phyloP scores from a whole-genome alignment of 2,113 vertebrate species.

The Corythornis cristatus region DNA sequence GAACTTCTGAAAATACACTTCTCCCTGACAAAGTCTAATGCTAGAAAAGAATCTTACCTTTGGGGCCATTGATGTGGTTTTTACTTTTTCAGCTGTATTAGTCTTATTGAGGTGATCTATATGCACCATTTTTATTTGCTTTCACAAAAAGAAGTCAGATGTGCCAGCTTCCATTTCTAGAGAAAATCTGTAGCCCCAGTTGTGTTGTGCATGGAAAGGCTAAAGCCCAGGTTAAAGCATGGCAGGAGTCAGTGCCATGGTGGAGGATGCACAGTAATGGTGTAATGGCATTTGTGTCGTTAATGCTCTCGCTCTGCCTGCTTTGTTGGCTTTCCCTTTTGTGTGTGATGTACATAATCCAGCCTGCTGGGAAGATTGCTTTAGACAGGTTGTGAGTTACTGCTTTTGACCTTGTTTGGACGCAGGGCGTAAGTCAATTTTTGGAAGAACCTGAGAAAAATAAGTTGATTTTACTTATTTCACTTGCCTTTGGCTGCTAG shows the following conservation, averaged over 20 bases:
- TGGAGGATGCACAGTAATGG: background rate
- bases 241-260: background rate
- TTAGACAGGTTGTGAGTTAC: slow-evolving; percentile 14
- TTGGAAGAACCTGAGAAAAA: background rate
- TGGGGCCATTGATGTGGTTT: background rate
- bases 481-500: background rate
- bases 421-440: background rate
- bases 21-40: rapidly evolving
- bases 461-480: background rate
- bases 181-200: background rate
- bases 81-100: background rate
- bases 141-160: background rate
- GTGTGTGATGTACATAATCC: background rate
- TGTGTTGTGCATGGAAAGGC: background rate
- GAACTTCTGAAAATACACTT: background rate
- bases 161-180: background rate
- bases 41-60: background rate
- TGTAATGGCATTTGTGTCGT: background rate
- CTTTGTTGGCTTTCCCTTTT: slow-evolving; percentile 38
- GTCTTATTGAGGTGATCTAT: background rate
- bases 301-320: background rate
- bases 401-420: slow-evolving; percentile 36
- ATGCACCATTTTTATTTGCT: background rate
- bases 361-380: slow-evolving; percentile 18
- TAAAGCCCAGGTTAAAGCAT: background rate